Evolutionary conservation across 2,113 vertebrate genomes (phyloP).

Genomic region (Pholis gunnellus): DNA sequence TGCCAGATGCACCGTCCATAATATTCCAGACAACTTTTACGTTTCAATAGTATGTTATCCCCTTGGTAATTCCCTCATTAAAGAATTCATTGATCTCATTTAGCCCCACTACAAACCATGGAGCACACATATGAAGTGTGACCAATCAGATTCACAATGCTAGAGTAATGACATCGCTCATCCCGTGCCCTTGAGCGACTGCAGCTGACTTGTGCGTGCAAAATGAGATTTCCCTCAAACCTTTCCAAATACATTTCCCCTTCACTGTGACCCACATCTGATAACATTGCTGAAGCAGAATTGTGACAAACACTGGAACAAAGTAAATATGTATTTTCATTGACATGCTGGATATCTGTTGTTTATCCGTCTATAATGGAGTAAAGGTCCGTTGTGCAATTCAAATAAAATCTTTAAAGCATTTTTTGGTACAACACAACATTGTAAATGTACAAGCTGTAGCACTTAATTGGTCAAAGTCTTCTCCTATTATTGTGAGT

Average conservation of each 20-base stretch:
- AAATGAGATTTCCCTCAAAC: conserved; percentile 48
- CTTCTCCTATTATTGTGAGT: conserved; percentile 8
- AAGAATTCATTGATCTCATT: conserved; percentile 50
- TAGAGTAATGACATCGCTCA: conserved; percentile 59
- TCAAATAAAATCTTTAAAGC: not conserved
- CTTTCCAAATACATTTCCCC: conserved; percentile 30
- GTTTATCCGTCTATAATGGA: not conserved
- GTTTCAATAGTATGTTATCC: not conserved
- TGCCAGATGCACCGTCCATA: not conserved
- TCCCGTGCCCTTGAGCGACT: conserved; percentile 51
- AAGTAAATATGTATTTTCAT: conserved; percentile 15
- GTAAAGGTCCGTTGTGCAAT: not conserved
- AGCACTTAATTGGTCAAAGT: not conserved
- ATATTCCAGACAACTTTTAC: not conserved
- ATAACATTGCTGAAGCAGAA: conserved; percentile 31
- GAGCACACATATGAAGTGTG: conserved; percentile 57
- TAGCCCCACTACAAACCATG: conserved; percentile 26
- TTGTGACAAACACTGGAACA: conserved; percentile 16
- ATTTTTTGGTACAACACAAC: conserved; percentile 3
- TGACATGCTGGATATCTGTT: not conserved
- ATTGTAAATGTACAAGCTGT: not conserved
- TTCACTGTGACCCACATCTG: conserved; percentile 41
- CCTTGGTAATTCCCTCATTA: conserved; percentile 16
- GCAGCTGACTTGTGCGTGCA: conserved; percentile 26
- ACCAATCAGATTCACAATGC: conserved; percentile 65